These are phyloP conservation scores for Xiphydria camelus DNA, from an alignment of 2,888 invertebrate species.

Conservation along the genomic window DNA sequence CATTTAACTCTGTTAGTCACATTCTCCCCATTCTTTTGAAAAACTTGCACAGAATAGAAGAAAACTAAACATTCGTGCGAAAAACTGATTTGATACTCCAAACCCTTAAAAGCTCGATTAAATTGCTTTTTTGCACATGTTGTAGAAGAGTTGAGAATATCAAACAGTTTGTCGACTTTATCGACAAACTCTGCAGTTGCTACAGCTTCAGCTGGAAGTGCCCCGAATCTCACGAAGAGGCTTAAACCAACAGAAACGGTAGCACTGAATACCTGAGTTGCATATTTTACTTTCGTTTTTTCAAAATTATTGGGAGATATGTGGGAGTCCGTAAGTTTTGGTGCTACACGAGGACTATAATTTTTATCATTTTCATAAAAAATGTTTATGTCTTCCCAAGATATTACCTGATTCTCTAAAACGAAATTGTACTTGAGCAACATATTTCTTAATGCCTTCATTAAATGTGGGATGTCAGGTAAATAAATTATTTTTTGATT, in stretches of 20 bases:
- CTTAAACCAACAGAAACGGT: slow-evolving; percentile 25
- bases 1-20: slow-evolving; percentile 23
- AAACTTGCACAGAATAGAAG: slow-evolving; percentile 19
- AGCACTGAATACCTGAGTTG: slow-evolving; percentile 25
- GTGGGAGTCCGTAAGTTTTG: slow-evolving; percentile 26
- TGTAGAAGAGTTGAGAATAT: slow-evolving; percentile 28
- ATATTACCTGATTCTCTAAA: slow-evolving; percentile 1
- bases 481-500: neutral
- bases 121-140: slow-evolving; percentile 11
- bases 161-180: slow-evolving; percentile 30
- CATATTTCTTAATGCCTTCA: neutral
- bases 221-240: slow-evolving; percentile 22
- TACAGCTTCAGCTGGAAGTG: slow-evolving; percentile 18
- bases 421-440: neutral
- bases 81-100: slow-evolving; percentile 21
- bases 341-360: slow-evolving; percentile 13
- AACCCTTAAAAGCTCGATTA: slow-evolving; percentile 16
- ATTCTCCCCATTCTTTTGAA: slow-evolving; percentile 17
- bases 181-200: slow-evolving; percentile 24
- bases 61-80: too few relatives aligned
- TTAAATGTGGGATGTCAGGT: neutral
- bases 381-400: slow-evolving; percentile 18
- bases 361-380: slow-evolving; percentile 23
- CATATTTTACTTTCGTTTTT: slow-evolving; percentile 30
- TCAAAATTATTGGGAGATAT: slow-evolving; percentile 22